Base-by-base conservation (phyloP, 2,888 invertebrate genomes). In the Calameuta filiformis region DNA sequence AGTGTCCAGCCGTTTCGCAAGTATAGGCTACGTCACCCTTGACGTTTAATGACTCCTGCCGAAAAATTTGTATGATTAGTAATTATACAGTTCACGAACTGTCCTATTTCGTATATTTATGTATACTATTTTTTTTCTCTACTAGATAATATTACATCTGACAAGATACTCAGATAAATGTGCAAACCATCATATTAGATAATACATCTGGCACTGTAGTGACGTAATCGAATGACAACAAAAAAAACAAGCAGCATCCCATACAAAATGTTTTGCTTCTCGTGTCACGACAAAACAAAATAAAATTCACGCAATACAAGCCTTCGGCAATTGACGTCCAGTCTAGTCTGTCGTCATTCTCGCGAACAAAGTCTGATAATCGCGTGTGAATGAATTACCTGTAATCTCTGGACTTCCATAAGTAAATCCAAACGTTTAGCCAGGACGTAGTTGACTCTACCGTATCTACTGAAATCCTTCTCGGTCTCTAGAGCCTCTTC, bases 401-500 rank as follows among this genome's bases (percentile, higher is more conserved):
- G 98, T 35, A 99, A 93, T 68, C 96, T 94, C 82, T 96, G 96
- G 15, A 99, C 99, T 90, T 97, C 96, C 85, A 94, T 94, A 4
- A 99, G 93, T 33, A 99, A 92, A 88, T 98, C 97, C 83, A 99
- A 92, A 11, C 99, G 95, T 92, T 98, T 98, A 0, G 98, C 96
- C 74, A 99, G 93, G 73, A 99, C 99, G 92, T 98, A 99, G 93
- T 99, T 99, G 1, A 99, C 99, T 77, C 99, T 95, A 0, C 99
- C 99, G 91, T 99, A 99, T 90, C 97, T 95, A 89, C 99, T 99
- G 92, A 98, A 99, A 91, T 99, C 99, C 91, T 99, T 99, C 90
- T 99, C 99, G 0, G 99, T 99, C 92, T 99, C 99, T 76, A 99
- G 92, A 0, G 98, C 97, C 90, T 99, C 99, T 91, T 99, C 99